phyloP scores from a whole-genome alignment of 2,888 invertebrate species.

The Tenthredo livida region DNA sequence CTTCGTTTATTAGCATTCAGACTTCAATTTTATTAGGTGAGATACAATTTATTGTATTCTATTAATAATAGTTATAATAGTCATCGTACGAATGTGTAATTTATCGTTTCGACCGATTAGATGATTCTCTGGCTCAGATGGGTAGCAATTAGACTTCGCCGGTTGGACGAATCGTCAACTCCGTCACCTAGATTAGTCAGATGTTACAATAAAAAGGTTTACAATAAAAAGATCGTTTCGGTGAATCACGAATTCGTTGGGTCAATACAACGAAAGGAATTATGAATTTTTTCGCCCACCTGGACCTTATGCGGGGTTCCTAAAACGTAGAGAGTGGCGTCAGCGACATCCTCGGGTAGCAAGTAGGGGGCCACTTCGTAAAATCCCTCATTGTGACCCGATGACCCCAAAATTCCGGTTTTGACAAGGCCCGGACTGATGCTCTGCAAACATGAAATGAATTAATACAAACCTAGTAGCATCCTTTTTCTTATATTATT shows the following conservation, averaged over 20 bases:
- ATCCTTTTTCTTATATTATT: background rate
- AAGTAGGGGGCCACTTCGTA: background rate
- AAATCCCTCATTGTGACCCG: constrained; percentile 64
- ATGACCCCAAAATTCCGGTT: constrained; percentile 60
- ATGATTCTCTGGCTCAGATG: no score
- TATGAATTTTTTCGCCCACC: constrained; percentile 56
- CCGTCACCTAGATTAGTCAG: background rate
- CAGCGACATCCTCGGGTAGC: constrained; percentile 72
- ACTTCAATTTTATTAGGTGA: no score
- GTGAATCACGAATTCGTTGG: background rate
- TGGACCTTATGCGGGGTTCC: constrained; percentile 66
- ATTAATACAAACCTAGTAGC: background rate
- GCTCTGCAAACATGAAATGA: constrained; percentile 52
- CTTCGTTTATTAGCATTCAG: no score
- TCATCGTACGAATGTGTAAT: no score
- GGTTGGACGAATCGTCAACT: constrained; percentile 13
- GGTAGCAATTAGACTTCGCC: background rate
- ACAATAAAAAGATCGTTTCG: background rate
- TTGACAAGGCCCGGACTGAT: constrained; percentile 56
- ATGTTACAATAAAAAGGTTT: no score
- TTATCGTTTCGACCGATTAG: no score
- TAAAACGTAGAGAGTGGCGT: constrained; percentile 79
- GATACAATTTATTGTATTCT: no score
- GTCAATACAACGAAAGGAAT: background rate
- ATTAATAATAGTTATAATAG: no score